Evolutionary conservation across 1,140 invertebrate genomes (phyloP), one percentile per base, ranked within the genome.

Genomic region (Rhynchophorus ferrugineus): DNA sequence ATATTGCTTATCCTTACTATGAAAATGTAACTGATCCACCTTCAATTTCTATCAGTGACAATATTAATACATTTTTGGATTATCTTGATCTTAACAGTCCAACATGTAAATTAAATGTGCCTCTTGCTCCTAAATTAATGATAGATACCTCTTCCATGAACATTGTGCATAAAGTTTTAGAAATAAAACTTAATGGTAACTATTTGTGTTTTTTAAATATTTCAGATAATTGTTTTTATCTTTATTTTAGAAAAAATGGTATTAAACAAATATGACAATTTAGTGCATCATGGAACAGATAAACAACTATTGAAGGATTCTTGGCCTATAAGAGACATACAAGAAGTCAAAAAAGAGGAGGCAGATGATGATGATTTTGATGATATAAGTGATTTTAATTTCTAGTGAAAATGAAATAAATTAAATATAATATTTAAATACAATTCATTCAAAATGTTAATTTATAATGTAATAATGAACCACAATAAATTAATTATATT

Each of bases 91-190:
- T 49, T 11, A 37, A 20, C 6, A 44, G 19, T 34, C 43, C 38
- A 0, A 43, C 51, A 16, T 39, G 43, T 17, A 42, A 51, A 43
- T 20, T 50, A n/a, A 35, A 51, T 14, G 29, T 52, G 2, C 50
- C 50, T 21, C 35, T 61, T 3, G 45, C 34, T 7, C 54, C 57
- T 20, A 49, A 13, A 3, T 56, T 61, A 50, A 45, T 61, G 54
- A 19, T 54, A 9, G 22, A 59, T 24, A n/a, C 29, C 2, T 50
- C 41, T 19, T n/a, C 21, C 9, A 14, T 55, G 11, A 41, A 33
- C 7, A 46, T 50, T 19, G 37, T 58, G 44, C 48, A 51, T 43
- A 50, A 47, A 34, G 43, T 41, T 8, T 14, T 37, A 14, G 53
- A 55, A 39, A 58, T 55, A 47, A 11, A 46, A 5, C 38, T 55